Evolutionary conservation across 2,797 vertebrate genomes (phyloP).

Genomic region (Micrastur ruficollis): DNA sequence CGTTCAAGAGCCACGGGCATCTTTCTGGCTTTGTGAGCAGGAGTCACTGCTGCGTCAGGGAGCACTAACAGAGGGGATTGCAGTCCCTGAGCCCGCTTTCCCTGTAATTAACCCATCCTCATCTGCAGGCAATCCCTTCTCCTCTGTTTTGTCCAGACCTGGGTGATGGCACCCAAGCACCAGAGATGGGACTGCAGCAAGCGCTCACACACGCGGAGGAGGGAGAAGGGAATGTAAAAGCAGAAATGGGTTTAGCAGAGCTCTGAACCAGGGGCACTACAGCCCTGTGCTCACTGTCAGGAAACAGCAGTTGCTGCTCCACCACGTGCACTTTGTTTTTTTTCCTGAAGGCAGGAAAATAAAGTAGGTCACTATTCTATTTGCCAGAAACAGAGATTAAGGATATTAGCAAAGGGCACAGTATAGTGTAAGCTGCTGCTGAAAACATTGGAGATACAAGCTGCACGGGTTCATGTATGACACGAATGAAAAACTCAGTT

Average conservation of each 20-base stretch:
- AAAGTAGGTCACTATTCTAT: conserved; percentile 63
- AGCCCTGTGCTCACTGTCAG: not conserved
- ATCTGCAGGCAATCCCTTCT: not conserved
- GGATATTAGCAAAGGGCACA: conserved; percentile 17
- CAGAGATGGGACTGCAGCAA: not conserved
- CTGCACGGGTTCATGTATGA: not conserved
- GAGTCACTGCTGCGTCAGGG: not conserved
- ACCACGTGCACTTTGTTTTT: conserved; percentile 17
- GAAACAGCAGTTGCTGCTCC: conserved; percentile 24
- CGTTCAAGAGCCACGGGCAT: not conserved
- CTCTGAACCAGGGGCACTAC: not conserved
- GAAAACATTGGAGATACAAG: not conserved
- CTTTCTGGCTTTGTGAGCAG: not conserved
- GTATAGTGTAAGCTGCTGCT: conserved; percentile 2
- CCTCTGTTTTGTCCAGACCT: not conserved
- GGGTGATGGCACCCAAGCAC: not conserved
- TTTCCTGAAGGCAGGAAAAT: conserved; percentile 19
- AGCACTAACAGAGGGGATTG: not conserved
- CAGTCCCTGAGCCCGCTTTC: not conserved
- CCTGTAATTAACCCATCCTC: not conserved
- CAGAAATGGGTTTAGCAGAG: not conserved
- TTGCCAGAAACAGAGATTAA: conserved; percentile 57
- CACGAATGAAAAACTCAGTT: not conserved
- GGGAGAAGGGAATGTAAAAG: not conserved
- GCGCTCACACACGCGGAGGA: fast-evolving